Percentiles rank a stretch among this genome's conserved stretches.
These are phyloP conservation scores for Schizothorax lantsangensis DNA, from an alignment of 2,797 vertebrate species.

Conservation along the genomic window DNA sequence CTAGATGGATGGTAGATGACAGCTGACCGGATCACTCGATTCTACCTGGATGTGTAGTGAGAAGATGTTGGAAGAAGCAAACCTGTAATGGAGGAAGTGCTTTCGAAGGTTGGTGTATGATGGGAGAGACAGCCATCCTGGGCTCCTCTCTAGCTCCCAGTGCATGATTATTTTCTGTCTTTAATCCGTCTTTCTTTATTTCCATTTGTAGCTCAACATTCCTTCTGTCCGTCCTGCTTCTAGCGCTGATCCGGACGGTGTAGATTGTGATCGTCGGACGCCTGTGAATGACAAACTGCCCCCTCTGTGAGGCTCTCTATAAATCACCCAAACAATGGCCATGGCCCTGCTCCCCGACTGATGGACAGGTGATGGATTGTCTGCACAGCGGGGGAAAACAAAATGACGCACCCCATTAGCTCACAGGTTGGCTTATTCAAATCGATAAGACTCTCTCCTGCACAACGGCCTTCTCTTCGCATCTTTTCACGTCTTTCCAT, in stretches of 20 bases:
- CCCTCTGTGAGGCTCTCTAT: conserved; percentile 80
- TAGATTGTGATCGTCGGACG: conserved; percentile 62
- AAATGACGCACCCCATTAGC: conserved; percentile 78
- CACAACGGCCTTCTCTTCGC: conserved; percentile 55
- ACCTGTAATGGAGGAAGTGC: neutral
- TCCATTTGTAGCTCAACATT: conserved; percentile 32
- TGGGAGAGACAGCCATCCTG: neutral
- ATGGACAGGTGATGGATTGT: conserved; percentile 84
- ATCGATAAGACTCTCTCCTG: conserved; percentile 71
- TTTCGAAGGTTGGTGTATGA: conserved; percentile 15
- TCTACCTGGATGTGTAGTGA: conserved; percentile 14
- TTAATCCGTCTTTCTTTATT: conserved; percentile 49
- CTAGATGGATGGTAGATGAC: conserved; percentile 38
- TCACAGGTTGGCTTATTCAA: conserved; percentile 73
- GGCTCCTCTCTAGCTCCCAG: neutral
- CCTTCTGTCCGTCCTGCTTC: conserved; percentile 8
- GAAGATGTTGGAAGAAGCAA: conserved; percentile 15
- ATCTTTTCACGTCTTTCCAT: conserved; percentile 51
- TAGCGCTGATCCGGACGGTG: conserved; percentile 23
- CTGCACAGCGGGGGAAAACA: conserved; percentile 71
- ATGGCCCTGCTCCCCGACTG: conserved; percentile 67
- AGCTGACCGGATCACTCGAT: conserved; percentile 28
- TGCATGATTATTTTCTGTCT: neutral
- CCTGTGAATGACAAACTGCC: conserved; percentile 79
- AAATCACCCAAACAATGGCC: conserved; percentile 82